Conservation (phyloP, 1,140 invertebrate genomes). For the Bombus ignitus region DNA sequence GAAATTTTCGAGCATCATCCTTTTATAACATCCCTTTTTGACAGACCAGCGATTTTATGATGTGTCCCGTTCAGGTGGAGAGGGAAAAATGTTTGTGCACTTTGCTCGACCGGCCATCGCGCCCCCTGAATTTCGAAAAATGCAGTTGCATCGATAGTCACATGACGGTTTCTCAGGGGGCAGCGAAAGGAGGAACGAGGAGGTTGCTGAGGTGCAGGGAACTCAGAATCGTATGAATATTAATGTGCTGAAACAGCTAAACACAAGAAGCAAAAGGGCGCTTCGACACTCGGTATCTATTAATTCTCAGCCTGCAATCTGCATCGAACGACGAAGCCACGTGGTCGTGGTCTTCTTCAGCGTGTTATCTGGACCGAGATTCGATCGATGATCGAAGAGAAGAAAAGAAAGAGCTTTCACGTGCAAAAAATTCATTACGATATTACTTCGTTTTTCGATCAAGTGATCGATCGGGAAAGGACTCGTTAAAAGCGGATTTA, state of each 20-base stretch:
- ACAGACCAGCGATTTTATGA: slow-evolving; percentile 65
- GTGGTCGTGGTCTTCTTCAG: slow-evolving; percentile 1
- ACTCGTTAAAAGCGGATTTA: slow-evolving; percentile 22
- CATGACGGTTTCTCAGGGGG: slow-evolving; percentile 7
- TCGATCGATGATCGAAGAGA: neutral
- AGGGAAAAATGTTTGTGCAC: slow-evolving; percentile 57
- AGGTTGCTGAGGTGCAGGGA: neutral
- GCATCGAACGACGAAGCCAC: slow-evolving; percentile 44
- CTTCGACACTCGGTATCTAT: slow-evolving; percentile 67
- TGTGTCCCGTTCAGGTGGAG: slow-evolving; percentile 32
- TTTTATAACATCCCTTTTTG: slow-evolving; percentile 49
- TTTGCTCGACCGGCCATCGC: neutral
- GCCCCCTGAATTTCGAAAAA: slow-evolving; percentile 56
- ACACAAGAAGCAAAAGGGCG: slow-evolving; percentile 70
- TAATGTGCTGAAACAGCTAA: slow-evolving; percentile 80
- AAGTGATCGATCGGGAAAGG: slow-evolving; percentile 26
- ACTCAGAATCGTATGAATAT: slow-evolving; percentile 74
- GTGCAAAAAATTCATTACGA: slow-evolving; percentile 37
- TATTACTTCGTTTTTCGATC: slow-evolving; percentile 43
- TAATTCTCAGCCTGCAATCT: slow-evolving; percentile 69
- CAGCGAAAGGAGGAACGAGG: neutral
- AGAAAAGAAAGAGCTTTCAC: neutral
- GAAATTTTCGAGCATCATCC: slow-evolving; percentile 40
- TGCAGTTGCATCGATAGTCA: slow-evolving; percentile 30
- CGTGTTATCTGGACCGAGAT: slow-evolving; percentile 45